Evolutionary conservation across 2,888 invertebrate genomes (phyloP), one percentile per base, ranked within the genome.

Genomic region (Adelphocoris suturalis): DNA sequence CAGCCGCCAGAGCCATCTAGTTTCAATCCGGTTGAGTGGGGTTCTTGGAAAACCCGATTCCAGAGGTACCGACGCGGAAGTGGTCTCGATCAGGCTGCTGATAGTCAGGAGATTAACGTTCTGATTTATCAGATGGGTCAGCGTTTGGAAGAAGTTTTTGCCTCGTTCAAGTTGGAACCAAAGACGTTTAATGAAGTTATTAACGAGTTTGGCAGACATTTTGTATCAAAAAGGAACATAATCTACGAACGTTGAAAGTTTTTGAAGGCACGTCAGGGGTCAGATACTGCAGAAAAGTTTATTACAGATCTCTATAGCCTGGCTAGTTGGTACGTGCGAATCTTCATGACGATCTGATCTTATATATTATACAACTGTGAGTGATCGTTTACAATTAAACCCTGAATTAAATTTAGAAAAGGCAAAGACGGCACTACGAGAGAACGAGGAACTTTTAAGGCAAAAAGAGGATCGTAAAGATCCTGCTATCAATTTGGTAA

Each of bases 61-160:
- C 14, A 19, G 37, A 14, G 28, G 9, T 78, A 46, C 19, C 27
- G 78, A 46, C 28, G 28, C 7, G 78, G 28, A 28, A 78, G 28
- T 28, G 78, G 28, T 7, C 78, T 13, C 3, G 46, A 47, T 46
- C 9, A 28, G n/a, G 28, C 78, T 28, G 1, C 78, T 1, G 28
- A 78, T n/a, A 37, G 28, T 47, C 37, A 13, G 14, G 19, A 76
- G 19, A 47, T 78, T 46, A 37, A 78, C 19, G 78, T 78, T 28
- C 19, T 78, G 37, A 78, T 78, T 47, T 78, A 78, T 47, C 78
- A 78, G 47, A 78, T 28, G 78, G 78, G 78, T 7, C 46, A 47
- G 7, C 1, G n/a, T 5, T 2, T 13, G 7, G 28, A 28, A 12
- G 78, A 78, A n/a, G 47, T 78, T 19, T 37, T 46, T 3, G 78